Conservation (phyloP, 2,797 vertebrate species). For the Ptychadena robeensis region DNA sequence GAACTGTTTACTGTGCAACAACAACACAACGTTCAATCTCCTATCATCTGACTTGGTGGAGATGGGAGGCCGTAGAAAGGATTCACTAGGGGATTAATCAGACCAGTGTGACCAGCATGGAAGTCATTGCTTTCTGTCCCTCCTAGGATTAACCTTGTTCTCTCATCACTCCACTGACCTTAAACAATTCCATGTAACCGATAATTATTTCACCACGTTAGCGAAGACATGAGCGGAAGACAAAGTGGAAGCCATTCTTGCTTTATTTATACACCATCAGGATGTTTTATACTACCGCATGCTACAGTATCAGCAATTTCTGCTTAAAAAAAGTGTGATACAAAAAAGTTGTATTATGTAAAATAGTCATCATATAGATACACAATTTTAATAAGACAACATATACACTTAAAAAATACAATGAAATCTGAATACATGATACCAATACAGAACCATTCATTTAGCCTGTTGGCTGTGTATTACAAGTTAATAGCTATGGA, state of each 20-base stretch:
- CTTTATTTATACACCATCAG: neutral
- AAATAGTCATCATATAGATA: too few species aligned
- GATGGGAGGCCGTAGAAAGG: neutral
- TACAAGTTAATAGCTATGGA: too few species aligned
- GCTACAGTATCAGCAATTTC: too few species aligned
- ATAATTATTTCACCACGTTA: slow-evolving; percentile 2
- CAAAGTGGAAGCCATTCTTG: neutral
- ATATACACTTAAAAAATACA: too few species aligned
- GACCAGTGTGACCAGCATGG: neutral
- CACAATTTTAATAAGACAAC: too few species aligned
- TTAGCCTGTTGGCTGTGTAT: too few species aligned
- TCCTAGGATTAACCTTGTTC: slow-evolving; percentile 20
- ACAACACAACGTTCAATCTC: neutral
- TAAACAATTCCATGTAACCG: neutral
- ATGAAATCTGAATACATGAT: too few species aligned
- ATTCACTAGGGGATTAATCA: slow-evolving; percentile 14
- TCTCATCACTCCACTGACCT: neutral
- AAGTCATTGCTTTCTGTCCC: slow-evolving; percentile 18
- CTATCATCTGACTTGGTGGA: neutral
- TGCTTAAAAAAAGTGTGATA: too few species aligned
- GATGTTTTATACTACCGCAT: neutral
- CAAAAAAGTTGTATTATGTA: too few species aligned
- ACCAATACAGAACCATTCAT: too few species aligned
- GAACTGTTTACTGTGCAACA: neutral
- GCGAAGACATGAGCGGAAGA: neutral